phyloP scores from a whole-genome alignment of 92 coral and sea anemone genomes.

The Epizoanthus ramosus region DNA sequence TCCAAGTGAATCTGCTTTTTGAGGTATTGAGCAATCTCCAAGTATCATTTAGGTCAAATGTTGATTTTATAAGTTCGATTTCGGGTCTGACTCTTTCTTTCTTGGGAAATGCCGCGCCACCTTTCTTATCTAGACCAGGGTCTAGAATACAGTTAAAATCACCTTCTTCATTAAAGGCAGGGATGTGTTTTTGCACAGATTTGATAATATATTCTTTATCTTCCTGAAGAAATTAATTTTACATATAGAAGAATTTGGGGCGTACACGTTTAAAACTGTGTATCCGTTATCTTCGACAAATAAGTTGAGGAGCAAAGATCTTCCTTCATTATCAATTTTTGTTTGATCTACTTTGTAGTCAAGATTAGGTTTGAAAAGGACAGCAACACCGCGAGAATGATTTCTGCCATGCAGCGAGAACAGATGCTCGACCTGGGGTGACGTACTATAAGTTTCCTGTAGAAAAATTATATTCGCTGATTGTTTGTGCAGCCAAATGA shows the following conservation, averaged over 20 bases:
- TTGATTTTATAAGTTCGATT: not conserved
- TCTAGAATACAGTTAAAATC: conserved; percentile 1
- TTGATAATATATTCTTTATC: not conserved
- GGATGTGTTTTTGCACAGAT: not conserved
- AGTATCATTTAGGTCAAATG: not conserved
- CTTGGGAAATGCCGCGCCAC: not conserved
- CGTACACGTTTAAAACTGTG: not conserved
- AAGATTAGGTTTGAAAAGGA: conserved; percentile 31
- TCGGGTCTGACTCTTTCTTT: not conserved
- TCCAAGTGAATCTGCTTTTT: not conserved
- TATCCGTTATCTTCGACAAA: not conserved
- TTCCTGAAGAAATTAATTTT: not conserved
- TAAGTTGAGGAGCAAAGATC: not conserved
- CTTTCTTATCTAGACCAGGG: conserved; percentile 3
- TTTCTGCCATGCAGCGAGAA: conserved; percentile 21
- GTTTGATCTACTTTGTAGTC: not conserved
- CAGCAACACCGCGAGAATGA: conserved; percentile 32
- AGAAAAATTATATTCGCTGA: too few species aligned
- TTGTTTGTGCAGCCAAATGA: too few species aligned
- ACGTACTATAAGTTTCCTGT: not conserved
- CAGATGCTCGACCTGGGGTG: not conserved
- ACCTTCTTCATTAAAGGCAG: not conserved
- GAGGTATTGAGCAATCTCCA: conserved; percentile 5
- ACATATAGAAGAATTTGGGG: conserved; percentile 26
- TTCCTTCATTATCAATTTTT: conserved; percentile 10